Evolutionary conservation across 2,888 invertebrate genomes (phyloP).

Genomic region (Ophioninae sp.): DNA sequence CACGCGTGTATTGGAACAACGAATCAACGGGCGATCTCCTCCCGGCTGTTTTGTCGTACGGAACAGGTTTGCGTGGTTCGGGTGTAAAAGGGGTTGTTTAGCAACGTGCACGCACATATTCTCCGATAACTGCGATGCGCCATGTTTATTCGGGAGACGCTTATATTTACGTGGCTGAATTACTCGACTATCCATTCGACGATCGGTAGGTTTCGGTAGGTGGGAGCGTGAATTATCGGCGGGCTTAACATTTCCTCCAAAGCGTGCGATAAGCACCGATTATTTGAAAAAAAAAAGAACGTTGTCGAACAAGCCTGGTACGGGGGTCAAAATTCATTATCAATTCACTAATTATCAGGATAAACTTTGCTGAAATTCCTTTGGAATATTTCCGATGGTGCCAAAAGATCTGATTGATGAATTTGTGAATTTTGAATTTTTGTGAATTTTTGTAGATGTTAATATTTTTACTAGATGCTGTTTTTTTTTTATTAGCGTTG

Average conservation of each 20-base stretch:
- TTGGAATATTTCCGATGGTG: too few relatives aligned
- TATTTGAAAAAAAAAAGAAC: too few relatives aligned
- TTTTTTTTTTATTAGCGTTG: too few relatives aligned
- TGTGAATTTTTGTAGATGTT: too few relatives aligned
- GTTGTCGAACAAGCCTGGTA: too few relatives aligned
- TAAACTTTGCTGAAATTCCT: too few relatives aligned
- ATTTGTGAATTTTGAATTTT: too few relatives aligned
- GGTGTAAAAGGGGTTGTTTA: conserved; percentile 23
- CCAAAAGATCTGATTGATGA: too few relatives aligned
- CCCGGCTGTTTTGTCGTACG: conserved; percentile 7
- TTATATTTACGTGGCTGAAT: neutral
- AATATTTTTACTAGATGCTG: too few relatives aligned
- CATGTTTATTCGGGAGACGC: conserved; percentile 14
- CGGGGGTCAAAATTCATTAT: too few relatives aligned
- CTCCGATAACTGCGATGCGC: neutral
- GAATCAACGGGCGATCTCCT: conserved; percentile 38
- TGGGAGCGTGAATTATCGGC: neutral
- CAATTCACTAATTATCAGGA: too few relatives aligned
- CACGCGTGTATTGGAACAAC: conserved; percentile 12
- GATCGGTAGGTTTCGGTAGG: neutral
- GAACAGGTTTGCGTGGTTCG: conserved; percentile 15
- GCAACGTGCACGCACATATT: conserved; percentile 15
- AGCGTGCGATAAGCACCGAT: neutral
- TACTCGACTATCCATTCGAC: neutral
- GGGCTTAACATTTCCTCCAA: neutral